Base-by-base conservation (phyloP, 2,888 invertebrate genomes). In the Trisateles emortualis region DNA sequence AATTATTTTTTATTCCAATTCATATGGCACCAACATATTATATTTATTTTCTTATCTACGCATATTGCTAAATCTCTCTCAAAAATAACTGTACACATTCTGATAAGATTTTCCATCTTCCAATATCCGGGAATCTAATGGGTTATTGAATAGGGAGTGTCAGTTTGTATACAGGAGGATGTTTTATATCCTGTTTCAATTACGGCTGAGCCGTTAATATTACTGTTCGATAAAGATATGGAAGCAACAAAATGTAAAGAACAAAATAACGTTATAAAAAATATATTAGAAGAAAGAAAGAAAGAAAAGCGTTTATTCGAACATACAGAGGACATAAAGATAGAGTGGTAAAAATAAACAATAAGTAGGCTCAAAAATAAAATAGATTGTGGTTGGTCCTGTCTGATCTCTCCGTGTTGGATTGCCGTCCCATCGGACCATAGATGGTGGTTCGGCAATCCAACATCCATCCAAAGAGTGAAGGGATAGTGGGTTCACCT, bases 41-140 rank as follows among this genome's bases (percentile, higher is more conserved):
- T 8, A 14, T 13, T 13, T 14, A 26, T 40, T 26, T 24, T 40
- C 9, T 26, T 26, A 13, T 47, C 35, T 46, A 16, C 13, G 10
- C 14, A n/a, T n/a, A 14, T 19, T 43, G 30, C 38, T 42, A 24
- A 32, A 32, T 4, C n/a, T 44, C 42, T 14, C 17, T 47, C 36
- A 39, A 59, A 49, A 62, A 68, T 69, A 62, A 48, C 66, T 57
- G 53, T 52, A 59, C 62, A 57, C 43, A 49, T 56, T 62, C 52
- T 54, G 53, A 59, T 48, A 22, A 33, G 44, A 48, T 29, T 46
- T 60, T 49, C 54, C 39, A 44, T 60, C 57, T 47, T 56, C 42
- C 56, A 69, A 68, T 68, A 54, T 68, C 68, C 66, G 56, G 56
- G 33, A 52, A 52, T 62, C 54, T 62, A 68, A 69, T 56, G 45